phyloP scores from a whole-genome alignment of 2,888 invertebrate genomes.

The Diarsia brunnea region DNA sequence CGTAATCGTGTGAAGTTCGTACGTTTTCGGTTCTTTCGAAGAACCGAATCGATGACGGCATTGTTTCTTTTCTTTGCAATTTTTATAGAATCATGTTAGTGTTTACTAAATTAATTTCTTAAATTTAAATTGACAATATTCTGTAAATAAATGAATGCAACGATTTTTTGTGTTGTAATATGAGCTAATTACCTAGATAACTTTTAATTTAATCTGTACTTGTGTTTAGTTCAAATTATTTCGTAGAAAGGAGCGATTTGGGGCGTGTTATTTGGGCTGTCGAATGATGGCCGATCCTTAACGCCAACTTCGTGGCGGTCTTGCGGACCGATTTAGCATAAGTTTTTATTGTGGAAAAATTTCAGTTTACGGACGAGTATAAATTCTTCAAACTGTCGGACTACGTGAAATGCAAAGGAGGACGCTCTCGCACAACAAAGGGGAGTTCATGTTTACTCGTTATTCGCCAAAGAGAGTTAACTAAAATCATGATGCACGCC shows the following conservation, averaged over 20 bases:
- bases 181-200: background rate
- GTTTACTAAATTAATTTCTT: background rate
- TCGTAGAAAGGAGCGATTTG: conserved; percentile 69
- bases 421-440: conserved; percentile 88
- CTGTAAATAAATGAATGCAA: background rate
- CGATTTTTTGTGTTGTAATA: background rate
- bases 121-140: background rate
- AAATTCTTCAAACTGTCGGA: conserved; percentile 79
- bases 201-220: background rate
- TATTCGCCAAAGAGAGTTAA: conserved; percentile 62
- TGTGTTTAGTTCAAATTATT: background rate
- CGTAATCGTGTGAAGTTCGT: conserved; percentile 51
- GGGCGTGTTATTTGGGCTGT: conserved; percentile 81
- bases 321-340: conserved; percentile 77
- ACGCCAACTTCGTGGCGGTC: conserved; percentile 85
- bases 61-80: background rate
- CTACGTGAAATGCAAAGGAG: conserved; percentile 90
- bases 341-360: conserved; percentile 76
- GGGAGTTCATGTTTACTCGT: conserved; percentile 82
- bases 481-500: conserved; percentile 77
- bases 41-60: background rate
- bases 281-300: conserved; percentile 83
- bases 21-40: conserved; percentile 15
- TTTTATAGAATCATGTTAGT: background rate
- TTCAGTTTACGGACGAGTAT: conserved; percentile 76